phyloP scores from a whole-genome alignment of 2,888 invertebrate species.

The Papilio elwesi region DNA sequence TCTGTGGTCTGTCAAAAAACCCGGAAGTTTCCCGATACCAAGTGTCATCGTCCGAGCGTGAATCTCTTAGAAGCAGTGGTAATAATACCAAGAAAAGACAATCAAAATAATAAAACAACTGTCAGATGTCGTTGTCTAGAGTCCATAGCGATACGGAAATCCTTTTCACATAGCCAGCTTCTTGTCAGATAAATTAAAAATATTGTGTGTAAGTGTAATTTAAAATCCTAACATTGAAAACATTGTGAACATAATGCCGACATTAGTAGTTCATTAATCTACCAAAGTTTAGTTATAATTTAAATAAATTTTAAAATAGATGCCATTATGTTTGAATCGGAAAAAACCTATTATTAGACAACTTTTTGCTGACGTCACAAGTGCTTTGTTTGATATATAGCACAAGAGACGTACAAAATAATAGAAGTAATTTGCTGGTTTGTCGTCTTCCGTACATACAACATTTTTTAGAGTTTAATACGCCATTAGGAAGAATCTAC shows the following conservation, averaged over 20 bases:
- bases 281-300: neutral
- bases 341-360: neutral
- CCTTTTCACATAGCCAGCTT: no score
- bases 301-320: neutral
- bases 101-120: no score
- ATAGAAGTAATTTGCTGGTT: neutral
- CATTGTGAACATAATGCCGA: neutral
- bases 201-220: neutral
- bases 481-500: no score
- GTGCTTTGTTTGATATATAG: neutral
- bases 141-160: no score
- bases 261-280: slow-evolving; percentile 4
- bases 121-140: no score
- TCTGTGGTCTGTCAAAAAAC: no score
- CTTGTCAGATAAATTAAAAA: no score
- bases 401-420: neutral
- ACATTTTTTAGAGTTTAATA: slow-evolving; percentile 2
- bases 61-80: no score
- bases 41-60: no score
- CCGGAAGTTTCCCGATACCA: no score
- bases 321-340: neutral
- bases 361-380: neutral
- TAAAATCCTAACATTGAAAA: neutral
- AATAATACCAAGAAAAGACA: no score
- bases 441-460: neutral